These are phyloP conservation scores for Brachionus sp. DNA, from an alignment of 1,140 invertebrate species.

Conservation along the genomic window DNA sequence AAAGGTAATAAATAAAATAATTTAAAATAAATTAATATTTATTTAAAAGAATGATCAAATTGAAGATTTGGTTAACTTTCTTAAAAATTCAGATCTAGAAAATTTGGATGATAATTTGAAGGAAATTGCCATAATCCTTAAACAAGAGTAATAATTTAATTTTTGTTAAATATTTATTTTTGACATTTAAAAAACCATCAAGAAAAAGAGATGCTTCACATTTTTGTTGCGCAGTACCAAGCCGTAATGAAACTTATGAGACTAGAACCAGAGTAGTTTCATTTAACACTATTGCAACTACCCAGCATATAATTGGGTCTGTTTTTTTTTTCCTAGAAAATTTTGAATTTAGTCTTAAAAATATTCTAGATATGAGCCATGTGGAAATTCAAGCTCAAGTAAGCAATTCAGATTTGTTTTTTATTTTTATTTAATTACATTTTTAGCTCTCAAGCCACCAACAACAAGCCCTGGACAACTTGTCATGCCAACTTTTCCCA, in stretches of 20 bases:
- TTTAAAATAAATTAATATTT: not conserved
- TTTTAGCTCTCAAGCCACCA: not conserved
- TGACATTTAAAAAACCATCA: not conserved
- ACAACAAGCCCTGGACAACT: not conserved
- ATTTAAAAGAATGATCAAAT: not conserved
- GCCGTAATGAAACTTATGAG: conserved; percentile 18
- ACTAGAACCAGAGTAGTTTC: conserved; percentile 39
- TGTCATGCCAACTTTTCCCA: not conserved
- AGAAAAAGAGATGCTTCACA: not conserved
- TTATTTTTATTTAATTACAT: not conserved
- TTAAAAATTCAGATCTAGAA: conserved; percentile 5
- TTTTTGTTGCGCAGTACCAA: conserved; percentile 30
- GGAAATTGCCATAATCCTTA: not conserved
- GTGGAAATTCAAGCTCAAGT: conserved; percentile 42
- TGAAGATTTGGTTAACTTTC: conserved; percentile 15
- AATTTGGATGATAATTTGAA: conserved; percentile 13
- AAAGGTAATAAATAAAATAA: not conserved
- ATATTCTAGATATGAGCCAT: not conserved
- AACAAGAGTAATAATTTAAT: not conserved
- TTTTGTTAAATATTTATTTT: not conserved
- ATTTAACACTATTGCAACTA: conserved; percentile 12
- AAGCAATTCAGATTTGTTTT: not conserved
- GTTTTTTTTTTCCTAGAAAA: not conserved
- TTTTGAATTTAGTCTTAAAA: not conserved
- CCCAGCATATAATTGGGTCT: conserved; percentile 31